Conservation (phyloP, 2,113 vertebrate genomes). For the Columba janthina region DNA sequence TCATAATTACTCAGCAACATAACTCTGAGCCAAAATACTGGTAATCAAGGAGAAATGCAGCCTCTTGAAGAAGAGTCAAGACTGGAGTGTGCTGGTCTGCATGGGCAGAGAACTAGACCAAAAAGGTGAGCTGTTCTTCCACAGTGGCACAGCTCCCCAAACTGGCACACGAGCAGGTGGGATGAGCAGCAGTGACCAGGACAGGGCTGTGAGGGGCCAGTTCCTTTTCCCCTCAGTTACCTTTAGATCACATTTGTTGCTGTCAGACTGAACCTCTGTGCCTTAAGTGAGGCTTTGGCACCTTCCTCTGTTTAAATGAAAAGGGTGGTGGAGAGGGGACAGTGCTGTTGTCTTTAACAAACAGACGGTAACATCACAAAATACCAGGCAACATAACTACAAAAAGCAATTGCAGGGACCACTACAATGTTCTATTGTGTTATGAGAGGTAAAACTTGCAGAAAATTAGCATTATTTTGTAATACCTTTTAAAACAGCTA, state of each 20-base stretch:
- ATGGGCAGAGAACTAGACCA: fast-evolving
- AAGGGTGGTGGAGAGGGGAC: background rate
- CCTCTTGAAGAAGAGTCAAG: background rate
- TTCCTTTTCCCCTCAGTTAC: background rate
- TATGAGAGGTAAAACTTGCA: background rate
- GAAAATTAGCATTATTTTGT: background rate
- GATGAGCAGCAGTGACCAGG: background rate
- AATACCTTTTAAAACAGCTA: background rate
- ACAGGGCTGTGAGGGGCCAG: background rate
- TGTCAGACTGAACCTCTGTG: background rate
- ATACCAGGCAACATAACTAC: fast-evolving
- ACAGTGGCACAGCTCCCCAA: background rate
- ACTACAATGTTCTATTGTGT: fast-evolving
- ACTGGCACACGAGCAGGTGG: fast-evolving
- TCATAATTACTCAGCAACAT: background rate
- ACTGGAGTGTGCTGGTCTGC: fast-evolving
- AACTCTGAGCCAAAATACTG: background rate
- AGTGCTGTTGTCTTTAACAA: background rate
- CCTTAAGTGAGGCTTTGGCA: background rate
- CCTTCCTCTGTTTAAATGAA: background rate
- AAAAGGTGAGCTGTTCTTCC: background rate
- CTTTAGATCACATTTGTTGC: background rate
- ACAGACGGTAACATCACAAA: background rate
- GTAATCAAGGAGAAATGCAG: background rate
- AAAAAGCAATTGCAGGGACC: background rate